Percentiles rank a stretch among this genome's conserved stretches.
phyloP scores from a whole-genome alignment of 2,888 invertebrate genomes.

The Nomada hirtipes region DNA sequence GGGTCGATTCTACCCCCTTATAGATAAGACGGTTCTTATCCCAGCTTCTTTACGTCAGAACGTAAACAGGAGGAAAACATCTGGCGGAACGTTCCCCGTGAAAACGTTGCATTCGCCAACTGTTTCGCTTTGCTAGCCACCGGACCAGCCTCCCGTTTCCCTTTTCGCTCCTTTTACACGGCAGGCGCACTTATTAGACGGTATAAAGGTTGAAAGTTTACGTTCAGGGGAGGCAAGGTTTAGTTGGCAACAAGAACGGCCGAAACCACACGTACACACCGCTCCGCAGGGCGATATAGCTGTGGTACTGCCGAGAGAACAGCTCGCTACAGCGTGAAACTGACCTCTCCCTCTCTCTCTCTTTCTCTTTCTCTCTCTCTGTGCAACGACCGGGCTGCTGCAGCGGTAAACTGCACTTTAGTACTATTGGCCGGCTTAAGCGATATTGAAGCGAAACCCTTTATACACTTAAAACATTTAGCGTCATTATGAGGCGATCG shows the following conservation, averaged over 20 bases:
- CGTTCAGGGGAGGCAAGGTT: constrained; percentile 11
- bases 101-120: constrained; percentile 11
- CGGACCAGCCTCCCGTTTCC: neutral
- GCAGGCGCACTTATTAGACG: constrained; percentile 54
- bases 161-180: constrained; percentile 40
- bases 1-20: neutral
- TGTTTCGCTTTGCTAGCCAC: constrained; percentile 12
- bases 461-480: constrained; percentile 70
- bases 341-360: constrained; percentile 58
- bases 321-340: constrained; percentile 73
- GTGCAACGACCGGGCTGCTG: constrained; percentile 52
- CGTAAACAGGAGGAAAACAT: neutral
- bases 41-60: neutral
- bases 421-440: constrained; percentile 66
- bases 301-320: constrained; percentile 46
- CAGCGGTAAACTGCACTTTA: constrained; percentile 74
- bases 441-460: constrained; percentile 72
- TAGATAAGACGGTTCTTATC: neutral
- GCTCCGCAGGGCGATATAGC: constrained; percentile 35
- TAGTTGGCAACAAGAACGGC: constrained; percentile 57
- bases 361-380: constrained; percentile 30
- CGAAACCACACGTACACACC: constrained; percentile 61
- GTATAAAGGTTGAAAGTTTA: constrained; percentile 61
- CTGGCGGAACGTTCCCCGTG: too few species aligned
- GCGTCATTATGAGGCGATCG: constrained; percentile 63